A percentile compares a stretch with the other conserved stretches of the same genome.
phyloP scores from a whole-genome alignment of 2,113 vertebrate species.

The Gallinago media region DNA sequence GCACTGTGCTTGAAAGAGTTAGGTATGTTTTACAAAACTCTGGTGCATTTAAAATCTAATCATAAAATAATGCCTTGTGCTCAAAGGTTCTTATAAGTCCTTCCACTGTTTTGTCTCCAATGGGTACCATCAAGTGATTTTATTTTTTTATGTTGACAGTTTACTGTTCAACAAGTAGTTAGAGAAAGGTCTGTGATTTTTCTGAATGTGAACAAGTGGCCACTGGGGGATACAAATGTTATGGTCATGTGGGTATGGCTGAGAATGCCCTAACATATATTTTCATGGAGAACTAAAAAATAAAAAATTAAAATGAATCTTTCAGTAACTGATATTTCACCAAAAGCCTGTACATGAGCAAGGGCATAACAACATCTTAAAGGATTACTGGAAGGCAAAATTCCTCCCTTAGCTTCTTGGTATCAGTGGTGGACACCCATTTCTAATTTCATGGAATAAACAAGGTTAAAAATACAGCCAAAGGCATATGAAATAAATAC shows the following conservation, averaged over 20 bases:
- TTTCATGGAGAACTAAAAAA: neutral
- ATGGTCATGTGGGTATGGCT: neutral
- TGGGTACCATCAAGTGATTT: neutral
- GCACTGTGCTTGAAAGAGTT: neutral
- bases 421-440: neutral
- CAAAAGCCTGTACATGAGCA: neutral
- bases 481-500: neutral
- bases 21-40: neutral
- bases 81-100: neutral
- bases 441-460: neutral
- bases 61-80: neutral
- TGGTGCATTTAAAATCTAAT: constrained; percentile 4
- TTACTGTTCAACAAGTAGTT: neutral
- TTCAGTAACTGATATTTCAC: neutral
- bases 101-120: neutral
- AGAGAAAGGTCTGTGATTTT: neutral
- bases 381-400: neutral
- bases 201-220: neutral
- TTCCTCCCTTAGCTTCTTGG: neutral
- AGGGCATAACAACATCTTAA: neutral
- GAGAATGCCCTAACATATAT: neutral
- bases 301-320: neutral
- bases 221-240: neutral
- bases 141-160: neutral
- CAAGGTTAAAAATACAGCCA: neutral